Conservation (phyloP, 2,797 vertebrate genomes). For the Ceyx erithaca region DNA sequence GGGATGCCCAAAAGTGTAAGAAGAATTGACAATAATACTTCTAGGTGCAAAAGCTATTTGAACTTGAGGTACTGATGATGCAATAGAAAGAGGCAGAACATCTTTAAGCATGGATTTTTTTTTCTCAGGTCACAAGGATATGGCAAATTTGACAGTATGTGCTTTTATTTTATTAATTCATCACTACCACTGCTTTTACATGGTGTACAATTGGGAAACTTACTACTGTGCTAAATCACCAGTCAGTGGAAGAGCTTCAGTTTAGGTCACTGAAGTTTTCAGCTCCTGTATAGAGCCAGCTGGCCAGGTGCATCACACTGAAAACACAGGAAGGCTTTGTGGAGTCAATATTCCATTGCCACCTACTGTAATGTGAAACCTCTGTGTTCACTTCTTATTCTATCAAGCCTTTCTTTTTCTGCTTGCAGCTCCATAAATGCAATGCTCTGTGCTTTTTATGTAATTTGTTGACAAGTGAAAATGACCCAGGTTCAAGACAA, state of each 20-base stretch:
- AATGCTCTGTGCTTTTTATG: constrained; percentile 22
- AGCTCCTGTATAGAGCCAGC: neutral
- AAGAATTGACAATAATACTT: neutral
- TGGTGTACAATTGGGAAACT: neutral
- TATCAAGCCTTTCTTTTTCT: constrained; percentile 29
- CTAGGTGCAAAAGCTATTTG: neutral
- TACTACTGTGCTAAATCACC: neutral
- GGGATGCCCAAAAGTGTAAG: neutral
- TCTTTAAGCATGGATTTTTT: neutral
- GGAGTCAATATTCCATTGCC: neutral
- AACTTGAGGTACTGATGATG: neutral
- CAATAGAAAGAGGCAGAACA: neutral
- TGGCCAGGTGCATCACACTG: neutral
- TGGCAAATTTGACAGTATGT: neutral
- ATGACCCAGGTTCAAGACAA: constrained; percentile 12
- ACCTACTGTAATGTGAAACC: neutral
- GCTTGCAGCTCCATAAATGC: constrained; percentile 33
- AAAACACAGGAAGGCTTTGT: neutral
- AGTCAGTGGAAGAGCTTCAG: neutral
- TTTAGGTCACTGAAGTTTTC: neutral
- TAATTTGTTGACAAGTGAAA: constrained; percentile 34
- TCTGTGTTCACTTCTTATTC: neutral
- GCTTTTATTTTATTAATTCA: neutral
- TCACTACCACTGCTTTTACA: neutral
- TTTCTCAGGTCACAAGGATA: neutral